Conservation (phyloP, 1,140 invertebrate genomes). For the Lutraria rhynchaena region DNA sequence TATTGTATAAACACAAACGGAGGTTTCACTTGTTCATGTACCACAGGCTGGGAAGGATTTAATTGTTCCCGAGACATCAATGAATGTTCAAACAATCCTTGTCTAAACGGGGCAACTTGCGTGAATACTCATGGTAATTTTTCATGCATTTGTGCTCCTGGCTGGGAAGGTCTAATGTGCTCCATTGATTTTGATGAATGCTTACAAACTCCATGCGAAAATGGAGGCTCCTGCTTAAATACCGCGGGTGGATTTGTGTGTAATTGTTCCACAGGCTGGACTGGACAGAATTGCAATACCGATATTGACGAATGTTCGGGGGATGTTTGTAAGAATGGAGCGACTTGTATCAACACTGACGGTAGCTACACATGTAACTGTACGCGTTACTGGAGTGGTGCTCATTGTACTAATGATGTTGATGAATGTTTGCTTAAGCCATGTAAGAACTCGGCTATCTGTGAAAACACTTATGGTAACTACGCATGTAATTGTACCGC, state of each 20-base stretch:
- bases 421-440: constrained; percentile 54
- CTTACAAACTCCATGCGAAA: not conserved
- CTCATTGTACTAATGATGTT: constrained; percentile 40
- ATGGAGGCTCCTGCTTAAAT: not conserved
- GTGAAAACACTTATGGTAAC: constrained; percentile 49
- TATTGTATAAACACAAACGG: constrained; percentile 92
- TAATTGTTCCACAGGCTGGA: not conserved
- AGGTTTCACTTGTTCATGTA: constrained; percentile 76
- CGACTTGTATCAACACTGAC: constrained; percentile 11
- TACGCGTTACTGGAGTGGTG: constrained; percentile 8
- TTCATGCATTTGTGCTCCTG: constrained; percentile 48
- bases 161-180: not conserved
- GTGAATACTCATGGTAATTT: not conserved
- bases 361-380: constrained; percentile 23
- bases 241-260: not conserved
- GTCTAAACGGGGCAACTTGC: too few relatives aligned
- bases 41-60: constrained; percentile 83
- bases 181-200: not conserved
- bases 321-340: constrained; percentile 94
- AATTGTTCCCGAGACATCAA: too few relatives aligned
- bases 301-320: constrained; percentile 40
- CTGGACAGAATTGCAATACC: not conserved
- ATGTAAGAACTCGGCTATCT: constrained; percentile 14
- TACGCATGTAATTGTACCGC: constrained; percentile 55
- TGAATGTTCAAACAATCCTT: too few relatives aligned